These are phyloP conservation scores for Scolopax bukidnonensis DNA, from an alignment of 2,797 vertebrate genomes.

Conservation along the genomic window DNA sequence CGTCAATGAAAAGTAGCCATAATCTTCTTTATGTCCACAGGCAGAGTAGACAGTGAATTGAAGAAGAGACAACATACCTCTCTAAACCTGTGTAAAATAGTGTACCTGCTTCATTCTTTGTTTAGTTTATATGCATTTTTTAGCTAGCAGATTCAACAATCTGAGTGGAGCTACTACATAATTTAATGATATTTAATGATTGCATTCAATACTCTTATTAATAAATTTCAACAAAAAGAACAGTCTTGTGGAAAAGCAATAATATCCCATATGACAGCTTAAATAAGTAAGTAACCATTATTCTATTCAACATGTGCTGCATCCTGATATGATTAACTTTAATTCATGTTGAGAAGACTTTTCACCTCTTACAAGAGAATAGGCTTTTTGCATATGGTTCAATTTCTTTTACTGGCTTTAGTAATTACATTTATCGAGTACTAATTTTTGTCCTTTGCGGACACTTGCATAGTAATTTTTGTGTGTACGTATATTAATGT, in stretches of 20 bases:
- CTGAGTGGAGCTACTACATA: background rate
- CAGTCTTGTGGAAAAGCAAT: background rate
- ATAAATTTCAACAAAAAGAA: conserved; percentile 11
- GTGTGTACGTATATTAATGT: conserved; percentile 48
- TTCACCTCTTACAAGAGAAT: conserved; percentile 19
- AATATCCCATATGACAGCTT: background rate
- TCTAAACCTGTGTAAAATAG: background rate
- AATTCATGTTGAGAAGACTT: conserved; percentile 56
- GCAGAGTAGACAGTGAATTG: background rate
- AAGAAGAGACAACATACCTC: background rate
- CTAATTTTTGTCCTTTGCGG: conserved; percentile 52
- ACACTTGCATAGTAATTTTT: conserved; percentile 29
- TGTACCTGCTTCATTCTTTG: background rate
- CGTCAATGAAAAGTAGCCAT: background rate
- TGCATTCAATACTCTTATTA: background rate
- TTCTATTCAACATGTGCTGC: background rate
- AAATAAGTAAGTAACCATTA: conserved; percentile 36
- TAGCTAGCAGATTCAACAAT: background rate
- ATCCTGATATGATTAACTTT: conserved; percentile 50
- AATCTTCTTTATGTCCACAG: background rate
- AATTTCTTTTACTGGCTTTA: conserved; percentile 43
- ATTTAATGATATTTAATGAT: background rate
- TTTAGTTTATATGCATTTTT: background rate
- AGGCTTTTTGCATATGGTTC: conserved; percentile 33
- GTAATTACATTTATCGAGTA: conserved; percentile 48